phyloP scores from a whole-genome alignment of 2,113 vertebrate genomes.

The Gulo gulo region DNA sequence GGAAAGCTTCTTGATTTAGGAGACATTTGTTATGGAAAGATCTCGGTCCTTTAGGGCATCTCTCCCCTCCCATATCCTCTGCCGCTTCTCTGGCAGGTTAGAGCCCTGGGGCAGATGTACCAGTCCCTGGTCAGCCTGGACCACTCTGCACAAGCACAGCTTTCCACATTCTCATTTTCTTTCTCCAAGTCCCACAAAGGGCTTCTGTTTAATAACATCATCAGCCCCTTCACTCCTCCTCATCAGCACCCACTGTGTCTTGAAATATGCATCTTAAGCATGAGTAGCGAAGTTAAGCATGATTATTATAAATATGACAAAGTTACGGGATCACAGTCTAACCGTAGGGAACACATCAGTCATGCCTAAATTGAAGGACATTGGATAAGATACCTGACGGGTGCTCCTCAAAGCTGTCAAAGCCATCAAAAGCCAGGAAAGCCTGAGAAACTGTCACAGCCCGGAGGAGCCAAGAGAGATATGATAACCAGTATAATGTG shows the following conservation, averaged over 20 bases:
- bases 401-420: neutral
- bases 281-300: neutral
- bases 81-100: neutral
- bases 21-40: conserved; percentile 68
- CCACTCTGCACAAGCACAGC: neutral
- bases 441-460: neutral
- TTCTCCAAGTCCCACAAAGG: conserved; percentile 7
- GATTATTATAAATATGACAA: neutral
- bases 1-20: conserved; percentile 69
- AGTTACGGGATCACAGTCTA: neutral
- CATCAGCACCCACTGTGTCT: neutral
- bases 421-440: neutral
- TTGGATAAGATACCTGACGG: neutral
- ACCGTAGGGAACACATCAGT: neutral
- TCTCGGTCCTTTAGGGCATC: neutral
- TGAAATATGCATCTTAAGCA: neutral
- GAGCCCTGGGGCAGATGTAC: neutral
- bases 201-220: neutral
- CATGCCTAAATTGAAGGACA: neutral
- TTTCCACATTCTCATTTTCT: neutral
- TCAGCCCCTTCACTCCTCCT: neutral
- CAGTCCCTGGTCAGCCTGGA: neutral
- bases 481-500: neutral
- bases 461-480: neutral
- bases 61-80: neutral